Evolutionary conservation across 2,797 vertebrate genomes (phyloP), one percentile per base, ranked within the genome.

Genomic region (Hybognathus amarus): DNA sequence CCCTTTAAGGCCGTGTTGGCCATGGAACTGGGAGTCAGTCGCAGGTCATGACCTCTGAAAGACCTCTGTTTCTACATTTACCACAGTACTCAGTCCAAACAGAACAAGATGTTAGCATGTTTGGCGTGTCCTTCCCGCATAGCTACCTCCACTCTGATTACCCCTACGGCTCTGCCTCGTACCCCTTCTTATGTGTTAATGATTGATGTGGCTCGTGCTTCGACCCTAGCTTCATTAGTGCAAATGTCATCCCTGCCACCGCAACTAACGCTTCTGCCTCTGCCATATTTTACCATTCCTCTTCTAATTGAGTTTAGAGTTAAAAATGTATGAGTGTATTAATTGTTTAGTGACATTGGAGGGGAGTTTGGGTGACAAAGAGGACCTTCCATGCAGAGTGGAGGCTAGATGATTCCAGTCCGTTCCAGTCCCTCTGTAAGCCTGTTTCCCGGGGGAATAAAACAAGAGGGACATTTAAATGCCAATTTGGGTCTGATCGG

Each of bases 261-360:
- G 79, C 83, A 87, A 82, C 87, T 87, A 86, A 86, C 80, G 84
- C 86, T 81, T 83, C 77, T 68, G 84, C 88, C 80, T 80, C 78
- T 70, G 87, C 88, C 69, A 83, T 89, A 87, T 89, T 92, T 90
- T 88, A 89, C 88, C 88, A 89, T 85, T 88, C 80, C 69, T 87
- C 73, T 78, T 84, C 82, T 91, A 91, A 91, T 90, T 91, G 89
- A 90, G 89, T 86, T 89, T 85, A 84, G 88, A 67, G 89, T 90
- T 90, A 92, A 89, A 90, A 91, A 90, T 91, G 90, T 89, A 90
- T 90, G 89, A 91, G 89, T 79, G 85, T 89, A 91, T 92, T 91
- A 91, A 91, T 90, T 89, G 87, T 89, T 89, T 86, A 83, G 47
- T 89, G 85, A 77, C 79, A 76, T 81, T 88, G 77, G 77, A 71